These are phyloP conservation scores for Kuschelorhynchus macadamiae DNA, from an alignment of 2,888 invertebrate species.

Conservation along the genomic window DNA sequence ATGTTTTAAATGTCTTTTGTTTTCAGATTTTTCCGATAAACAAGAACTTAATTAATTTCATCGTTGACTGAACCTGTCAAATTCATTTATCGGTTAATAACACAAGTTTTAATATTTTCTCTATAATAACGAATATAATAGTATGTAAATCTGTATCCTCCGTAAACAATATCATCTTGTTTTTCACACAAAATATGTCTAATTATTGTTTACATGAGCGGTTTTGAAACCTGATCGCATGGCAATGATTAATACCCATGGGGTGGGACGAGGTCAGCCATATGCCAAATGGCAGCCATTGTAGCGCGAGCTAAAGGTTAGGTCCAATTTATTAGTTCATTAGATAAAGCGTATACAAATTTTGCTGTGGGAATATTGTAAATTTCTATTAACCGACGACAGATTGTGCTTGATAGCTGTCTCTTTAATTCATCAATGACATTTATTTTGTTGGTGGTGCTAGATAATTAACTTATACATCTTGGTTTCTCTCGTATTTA, in stretches of 20 bases:
- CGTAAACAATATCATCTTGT: neutral
- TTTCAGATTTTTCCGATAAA: no score
- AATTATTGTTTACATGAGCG: slow-evolving; percentile 38
- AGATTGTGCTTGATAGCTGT: neutral
- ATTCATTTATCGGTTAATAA: no score
- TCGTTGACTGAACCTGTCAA: no score
- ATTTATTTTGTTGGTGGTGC: no score
- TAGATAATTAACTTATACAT: no score
- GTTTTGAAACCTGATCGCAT: slow-evolving; percentile 44
- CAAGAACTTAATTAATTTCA: no score
- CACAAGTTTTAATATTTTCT: no score
- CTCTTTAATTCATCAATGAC: no score
- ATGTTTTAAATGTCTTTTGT: no score
- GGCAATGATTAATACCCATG: slow-evolving; percentile 46
- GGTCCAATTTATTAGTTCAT: slow-evolving; percentile 42
- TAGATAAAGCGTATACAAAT: slow-evolving; percentile 14
- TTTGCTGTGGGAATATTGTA: neutral
- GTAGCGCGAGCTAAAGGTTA: slow-evolving; percentile 43
- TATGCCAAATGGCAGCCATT: slow-evolving; percentile 45
- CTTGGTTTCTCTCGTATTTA: no score
- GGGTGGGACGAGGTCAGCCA: slow-evolving; percentile 49
- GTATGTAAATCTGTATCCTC: no score
- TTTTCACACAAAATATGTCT: slow-evolving; percentile 13
- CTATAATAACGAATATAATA: no score
- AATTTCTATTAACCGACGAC: neutral